These are phyloP conservation scores for Myotis daubentonii DNA, from an alignment of 2,797 vertebrate genomes.

Conservation along the genomic window DNA sequence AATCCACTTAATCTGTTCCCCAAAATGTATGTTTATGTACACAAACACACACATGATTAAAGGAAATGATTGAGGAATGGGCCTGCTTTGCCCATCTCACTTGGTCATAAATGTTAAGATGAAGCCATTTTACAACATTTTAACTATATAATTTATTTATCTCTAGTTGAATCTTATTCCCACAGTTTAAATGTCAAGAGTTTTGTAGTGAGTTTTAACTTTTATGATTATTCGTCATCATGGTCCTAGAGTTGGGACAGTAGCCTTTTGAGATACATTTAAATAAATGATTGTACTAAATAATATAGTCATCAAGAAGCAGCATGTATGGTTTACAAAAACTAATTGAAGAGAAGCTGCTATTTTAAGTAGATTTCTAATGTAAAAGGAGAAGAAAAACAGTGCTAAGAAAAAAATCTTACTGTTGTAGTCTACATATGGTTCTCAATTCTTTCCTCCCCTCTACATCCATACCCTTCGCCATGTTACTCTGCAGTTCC, in stretches of 20 bases:
- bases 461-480: neutral
- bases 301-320: neutral
- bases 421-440: neutral
- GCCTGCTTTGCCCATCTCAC: neutral
- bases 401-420: neutral
- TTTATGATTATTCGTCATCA: neutral
- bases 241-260: neutral
- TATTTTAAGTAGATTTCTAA: neutral
- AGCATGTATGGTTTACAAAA: neutral
- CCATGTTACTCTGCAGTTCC: neutral
- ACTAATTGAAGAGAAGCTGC: neutral
- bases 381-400: neutral
- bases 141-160: neutral
- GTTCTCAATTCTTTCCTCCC: neutral
- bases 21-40: neutral
- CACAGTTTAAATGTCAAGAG: neutral
- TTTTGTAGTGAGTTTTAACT: neutral
- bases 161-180: neutral
- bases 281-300: neutral
- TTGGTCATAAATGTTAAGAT: neutral
- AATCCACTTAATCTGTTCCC: neutral
- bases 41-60: neutral
- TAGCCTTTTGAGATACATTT: neutral
- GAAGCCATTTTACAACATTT: neutral
- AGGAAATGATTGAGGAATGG: neutral